Percentiles rank a stretch among this genome's conserved stretches.
phyloP scores from a whole-genome alignment of 2,888 invertebrate species.

The Pinctada fucata region DNA sequence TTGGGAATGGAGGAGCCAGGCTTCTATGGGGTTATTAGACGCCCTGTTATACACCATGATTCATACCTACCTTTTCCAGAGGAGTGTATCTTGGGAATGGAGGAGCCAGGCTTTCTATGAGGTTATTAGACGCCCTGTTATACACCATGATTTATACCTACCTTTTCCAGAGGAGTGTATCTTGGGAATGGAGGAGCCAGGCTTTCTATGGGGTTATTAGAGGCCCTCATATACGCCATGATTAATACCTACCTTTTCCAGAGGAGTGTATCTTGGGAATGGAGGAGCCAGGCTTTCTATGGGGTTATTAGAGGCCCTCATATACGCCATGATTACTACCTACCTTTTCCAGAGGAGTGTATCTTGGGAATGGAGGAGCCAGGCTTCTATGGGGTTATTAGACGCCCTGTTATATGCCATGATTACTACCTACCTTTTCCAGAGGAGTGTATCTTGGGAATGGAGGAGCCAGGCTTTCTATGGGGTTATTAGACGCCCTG shows the following conservation, averaged over 20 bases:
- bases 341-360: slow-evolving; percentile 66
- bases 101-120: too few species aligned
- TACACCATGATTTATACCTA: too few species aligned
- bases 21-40: slow-evolving; percentile 64
- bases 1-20: slow-evolving; percentile 63
- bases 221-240: slow-evolving; percentile 66
- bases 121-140: too few species aligned
- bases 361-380: slow-evolving; percentile 65
- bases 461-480: slow-evolving; percentile 58
- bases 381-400: slow-evolving; percentile 61
- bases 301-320: slow-evolving; percentile 66
- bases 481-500: slow-evolving; percentile 65
- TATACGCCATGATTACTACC: slow-evolving; percentile 67
- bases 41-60: slow-evolving; percentile 67
- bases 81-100: slow-evolving; percentile 69
- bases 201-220: slow-evolving; percentile 63
- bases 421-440: slow-evolving; percentile 51
- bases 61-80: slow-evolving; percentile 65
- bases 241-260: slow-evolving; percentile 67
- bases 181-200: slow-evolving; percentile 64
- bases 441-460: slow-evolving; percentile 67
- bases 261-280: slow-evolving; percentile 65
- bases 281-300: slow-evolving; percentile 60
- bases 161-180: slow-evolving; percentile 66
- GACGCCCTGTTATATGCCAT: too few species aligned